A percentile compares a stretch with the other conserved stretches of the same genome.
phyloP scores from a whole-genome alignment of 2,888 invertebrate genomes.

The Formica aserva region DNA sequence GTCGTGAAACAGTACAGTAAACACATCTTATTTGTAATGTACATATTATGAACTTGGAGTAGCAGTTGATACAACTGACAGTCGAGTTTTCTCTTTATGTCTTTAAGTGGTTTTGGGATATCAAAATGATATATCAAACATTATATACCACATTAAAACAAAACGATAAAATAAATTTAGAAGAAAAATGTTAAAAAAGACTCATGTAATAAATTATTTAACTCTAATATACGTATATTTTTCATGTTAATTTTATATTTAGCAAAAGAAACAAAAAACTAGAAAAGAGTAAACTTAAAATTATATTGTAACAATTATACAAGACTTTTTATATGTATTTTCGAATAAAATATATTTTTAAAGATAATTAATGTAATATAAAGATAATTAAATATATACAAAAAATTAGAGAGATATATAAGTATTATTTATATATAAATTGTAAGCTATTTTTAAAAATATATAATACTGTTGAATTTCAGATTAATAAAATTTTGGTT shows the following conservation, averaged over 20 bases:
- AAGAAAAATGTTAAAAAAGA: background rate
- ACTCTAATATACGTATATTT: background rate
- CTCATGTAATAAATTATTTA: background rate
- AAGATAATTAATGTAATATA: background rate
- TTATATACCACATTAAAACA: background rate
- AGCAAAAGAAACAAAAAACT: background rate
- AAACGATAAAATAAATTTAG: background rate
- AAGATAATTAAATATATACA: background rate
- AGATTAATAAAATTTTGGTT: background rate
- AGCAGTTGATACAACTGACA: conserved; percentile 18
- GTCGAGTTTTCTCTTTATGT: conserved; percentile 10
- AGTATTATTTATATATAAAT: background rate
- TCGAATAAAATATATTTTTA: background rate
- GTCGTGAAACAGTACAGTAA: conserved; percentile 27
- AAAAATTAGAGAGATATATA: background rate
- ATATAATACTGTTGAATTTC: background rate
- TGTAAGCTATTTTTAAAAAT: background rate
- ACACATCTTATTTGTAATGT: conserved; percentile 14
- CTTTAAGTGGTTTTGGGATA: background rate
- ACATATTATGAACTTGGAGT: background rate
- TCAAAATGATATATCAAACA: conserved; percentile 1
- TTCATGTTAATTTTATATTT: background rate
- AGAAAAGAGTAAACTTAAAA: background rate
- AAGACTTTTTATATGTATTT: background rate
- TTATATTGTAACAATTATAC: background rate